Conservation (phyloP, 2,797 vertebrate genomes). For the Syngnathus rostellatus region DNA sequence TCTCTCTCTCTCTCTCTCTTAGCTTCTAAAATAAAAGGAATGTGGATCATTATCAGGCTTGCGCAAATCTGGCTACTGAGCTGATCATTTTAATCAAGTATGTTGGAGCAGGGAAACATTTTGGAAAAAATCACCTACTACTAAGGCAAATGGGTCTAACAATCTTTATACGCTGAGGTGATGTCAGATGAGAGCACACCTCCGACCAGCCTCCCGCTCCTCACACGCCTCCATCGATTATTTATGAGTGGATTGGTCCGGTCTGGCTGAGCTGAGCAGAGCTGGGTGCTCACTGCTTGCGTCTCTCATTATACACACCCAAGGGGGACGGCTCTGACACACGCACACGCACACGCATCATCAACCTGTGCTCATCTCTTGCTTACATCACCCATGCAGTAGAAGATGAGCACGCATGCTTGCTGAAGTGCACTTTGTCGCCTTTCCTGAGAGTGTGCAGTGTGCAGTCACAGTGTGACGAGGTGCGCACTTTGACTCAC, state of each 20-base stretch:
- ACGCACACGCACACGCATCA: constrained; percentile 28
- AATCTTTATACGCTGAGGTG: neutral
- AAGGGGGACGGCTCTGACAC: constrained; percentile 45
- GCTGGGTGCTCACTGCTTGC: constrained; percentile 29
- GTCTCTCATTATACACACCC: constrained; percentile 62
- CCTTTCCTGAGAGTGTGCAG: constrained; percentile 16
- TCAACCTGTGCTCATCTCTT: constrained; percentile 35
- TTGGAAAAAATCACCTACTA: neutral
- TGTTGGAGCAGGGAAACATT: neutral
- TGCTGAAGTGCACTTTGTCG: constrained; percentile 26
- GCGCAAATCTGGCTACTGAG: too few relatives aligned
- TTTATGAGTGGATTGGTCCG: constrained; percentile 40
- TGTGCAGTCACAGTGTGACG: constrained; percentile 18
- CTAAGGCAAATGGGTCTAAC: neutral
- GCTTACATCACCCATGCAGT: constrained; percentile 53
- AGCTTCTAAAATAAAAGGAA: too few relatives aligned
- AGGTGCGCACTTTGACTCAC: constrained; percentile 19
- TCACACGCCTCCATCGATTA: constrained; percentile 26
- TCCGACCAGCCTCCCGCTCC: neutral
- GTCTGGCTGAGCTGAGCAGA: constrained; percentile 38
- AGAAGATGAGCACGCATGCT: constrained; percentile 37
- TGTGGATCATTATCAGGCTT: too few relatives aligned
- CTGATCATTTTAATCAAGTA: too few relatives aligned
- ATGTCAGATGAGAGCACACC: neutral
- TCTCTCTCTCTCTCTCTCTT: too few relatives aligned